These are phyloP conservation scores for Alca torda DNA, from an alignment of 2,797 vertebrate genomes.

Conservation along the genomic window DNA sequence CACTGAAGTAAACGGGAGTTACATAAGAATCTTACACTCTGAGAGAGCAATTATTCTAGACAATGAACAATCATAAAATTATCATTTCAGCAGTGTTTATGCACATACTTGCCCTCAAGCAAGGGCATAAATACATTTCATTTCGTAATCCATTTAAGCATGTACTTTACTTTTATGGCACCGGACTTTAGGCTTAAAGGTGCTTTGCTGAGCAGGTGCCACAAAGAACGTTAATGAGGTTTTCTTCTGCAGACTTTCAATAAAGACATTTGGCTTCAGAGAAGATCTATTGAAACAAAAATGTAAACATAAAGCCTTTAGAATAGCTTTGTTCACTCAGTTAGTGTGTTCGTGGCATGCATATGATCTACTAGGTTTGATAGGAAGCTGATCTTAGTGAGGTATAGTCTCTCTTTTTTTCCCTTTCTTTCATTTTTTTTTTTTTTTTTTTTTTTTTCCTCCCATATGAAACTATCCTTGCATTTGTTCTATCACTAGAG, in stretches of 20 bases:
- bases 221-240: background rate
- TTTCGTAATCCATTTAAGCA: background rate
- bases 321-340: background rate
- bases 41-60: conserved; percentile 11
- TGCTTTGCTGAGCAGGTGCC: background rate
- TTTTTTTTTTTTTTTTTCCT: rapidly evolving
- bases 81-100: background rate
- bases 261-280: background rate
- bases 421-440: background rate
- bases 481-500: background rate
- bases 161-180: background rate
- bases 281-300: background rate
- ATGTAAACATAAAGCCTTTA: background rate
- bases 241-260: background rate
- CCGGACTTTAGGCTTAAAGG: background rate
- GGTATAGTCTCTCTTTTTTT: too few relatives aligned
- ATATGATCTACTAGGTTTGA: background rate
- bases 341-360: background rate
- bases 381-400: background rate
- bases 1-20: background rate
- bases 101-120: background rate
- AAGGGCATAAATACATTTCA: background rate
- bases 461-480: background rate
- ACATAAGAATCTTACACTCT: background rate
- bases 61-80: background rate